Evolutionary conservation across 2,888 invertebrate genomes (phyloP), one percentile per base, ranked within the genome.

Genomic region (Amaurobius ferox): DNA sequence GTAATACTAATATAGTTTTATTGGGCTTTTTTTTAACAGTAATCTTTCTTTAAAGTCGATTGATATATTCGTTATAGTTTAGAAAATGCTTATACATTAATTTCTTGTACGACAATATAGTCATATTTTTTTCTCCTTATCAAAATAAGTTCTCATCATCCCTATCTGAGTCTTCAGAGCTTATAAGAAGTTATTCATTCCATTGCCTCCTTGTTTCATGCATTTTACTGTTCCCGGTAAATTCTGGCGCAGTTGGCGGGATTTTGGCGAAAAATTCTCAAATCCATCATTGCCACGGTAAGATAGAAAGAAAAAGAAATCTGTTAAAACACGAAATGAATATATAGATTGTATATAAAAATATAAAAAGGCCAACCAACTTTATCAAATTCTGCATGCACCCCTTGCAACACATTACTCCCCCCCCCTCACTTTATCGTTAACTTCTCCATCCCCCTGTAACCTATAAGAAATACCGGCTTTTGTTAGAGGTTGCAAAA

Each of bases 401-500:
- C 73, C 79, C 35, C 55, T 72, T 71, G 66, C 83, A 85, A 85
- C 83, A 71, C 78, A 77, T 85, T 83, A 64, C 77, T 70, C 32
- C 76, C 70, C 55, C 70, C 19, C 71, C 40, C 64, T 66, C 61
- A 9, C 26, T 64, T 88, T 72, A 68, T 80, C 76, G 80, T 80
- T 81, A 61, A 11, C 30, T 13, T 23, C 39, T 40, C 64, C 73
- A 48, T 35, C 74, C 77, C 66, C 83, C 16, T 64, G 30, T 66
- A 64, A n/a, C 44, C 40, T 40, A 29, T 26, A 71, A 80, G 80
- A 79, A 79, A 66, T 28, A 30, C 67, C 73, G 40, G 30, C 73
- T 67, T 86, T 86, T 78, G 78, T 86, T 68, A 16, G 44, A 32
- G 32, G 68, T 32, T 44, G 73, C 85, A 86, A 86, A 86, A 86